phyloP scores from a whole-genome alignment of 2,888 invertebrate genomes.

The Polyommatus icarus region DNA sequence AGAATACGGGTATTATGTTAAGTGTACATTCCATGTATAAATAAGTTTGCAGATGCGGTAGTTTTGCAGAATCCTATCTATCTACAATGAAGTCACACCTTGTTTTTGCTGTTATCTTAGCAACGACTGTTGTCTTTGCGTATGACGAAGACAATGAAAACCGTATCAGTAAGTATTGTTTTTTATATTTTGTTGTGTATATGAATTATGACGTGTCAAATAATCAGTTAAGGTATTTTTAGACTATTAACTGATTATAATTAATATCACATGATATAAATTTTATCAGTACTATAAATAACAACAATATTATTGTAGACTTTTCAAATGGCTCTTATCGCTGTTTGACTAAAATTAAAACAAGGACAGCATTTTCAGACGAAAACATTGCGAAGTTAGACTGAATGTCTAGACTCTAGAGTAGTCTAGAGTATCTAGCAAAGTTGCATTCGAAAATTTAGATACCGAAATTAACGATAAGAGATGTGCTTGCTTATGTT shows the following conservation, averaged over 20 bases:
- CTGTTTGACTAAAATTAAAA: background rate
- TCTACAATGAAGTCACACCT: slow-evolving; percentile 55
- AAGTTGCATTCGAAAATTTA: too few relatives aligned
- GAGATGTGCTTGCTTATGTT: too few relatives aligned
- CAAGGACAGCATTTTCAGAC: background rate
- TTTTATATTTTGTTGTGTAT: slow-evolving; percentile 20
- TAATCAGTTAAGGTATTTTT: too few relatives aligned
- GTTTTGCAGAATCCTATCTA: slow-evolving; percentile 46
- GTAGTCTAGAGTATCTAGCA: too few relatives aligned
- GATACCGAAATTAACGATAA: too few relatives aligned
- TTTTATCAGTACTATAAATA: background rate
- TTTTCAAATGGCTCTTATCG: background rate
- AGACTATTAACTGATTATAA: too few relatives aligned
- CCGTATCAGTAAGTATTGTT: slow-evolving; percentile 35
- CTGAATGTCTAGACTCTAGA: too few relatives aligned
- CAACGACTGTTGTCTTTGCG: slow-evolving; percentile 41
- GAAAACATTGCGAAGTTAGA: too few relatives aligned
- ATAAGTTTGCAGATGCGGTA: slow-evolving; percentile 48
- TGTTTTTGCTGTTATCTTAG: slow-evolving; percentile 47
- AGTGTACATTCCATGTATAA: slow-evolving; percentile 48
- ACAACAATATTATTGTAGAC: background rate
- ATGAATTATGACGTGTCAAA: too few relatives aligned
- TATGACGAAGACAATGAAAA: slow-evolving; percentile 35
- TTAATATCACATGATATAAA: too few relatives aligned
- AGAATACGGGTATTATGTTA: background rate